Percentiles rank a stretch among this genome's conserved stretches.
Conservation (phyloP, 2,888 invertebrate species). For the Ormyrus labotus region DNA sequence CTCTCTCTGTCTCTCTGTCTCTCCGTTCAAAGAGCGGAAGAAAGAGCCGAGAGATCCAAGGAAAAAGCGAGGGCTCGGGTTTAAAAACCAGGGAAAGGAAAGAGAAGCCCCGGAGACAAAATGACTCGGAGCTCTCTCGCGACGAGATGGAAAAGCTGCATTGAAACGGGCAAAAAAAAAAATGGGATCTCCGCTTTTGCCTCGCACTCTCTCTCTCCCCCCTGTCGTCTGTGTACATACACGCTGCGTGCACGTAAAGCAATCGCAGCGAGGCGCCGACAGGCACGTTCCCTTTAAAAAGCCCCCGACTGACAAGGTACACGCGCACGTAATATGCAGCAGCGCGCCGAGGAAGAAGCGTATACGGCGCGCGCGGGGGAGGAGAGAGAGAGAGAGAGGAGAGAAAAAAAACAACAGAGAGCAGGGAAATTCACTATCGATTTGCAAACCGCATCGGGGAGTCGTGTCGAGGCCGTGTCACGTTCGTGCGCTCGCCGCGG, state of each 20-base stretch:
- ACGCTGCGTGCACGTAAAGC: no score
- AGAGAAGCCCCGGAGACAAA: constrained; percentile 23
- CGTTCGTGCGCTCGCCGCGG: constrained; percentile 21
- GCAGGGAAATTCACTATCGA: constrained; percentile 40
- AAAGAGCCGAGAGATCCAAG: no score
- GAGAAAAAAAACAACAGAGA: constrained; percentile 21
- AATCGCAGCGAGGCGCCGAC: neutral
- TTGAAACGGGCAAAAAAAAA: constrained; percentile 7
- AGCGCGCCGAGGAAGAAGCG: neutral
- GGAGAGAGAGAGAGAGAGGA: neutral
- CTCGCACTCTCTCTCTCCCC: no score
- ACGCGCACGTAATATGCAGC: neutral
- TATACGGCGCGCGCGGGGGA: neutral
- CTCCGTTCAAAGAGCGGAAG: no score
- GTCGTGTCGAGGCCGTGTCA: constrained; percentile 44
- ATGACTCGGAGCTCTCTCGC: constrained; percentile 18
- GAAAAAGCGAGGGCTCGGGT: no score
- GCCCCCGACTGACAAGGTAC: neutral
- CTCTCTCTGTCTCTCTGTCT: no score
- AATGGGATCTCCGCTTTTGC: neutral
- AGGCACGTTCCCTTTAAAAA: constrained; percentile 24
- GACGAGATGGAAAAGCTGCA: neutral
- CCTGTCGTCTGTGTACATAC: no score
- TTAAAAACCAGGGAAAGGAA: neutral
- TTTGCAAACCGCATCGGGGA: constrained; percentile 30